These are phyloP conservation scores for Chymomyza procnemis DNA, from an alignment of 2,888 invertebrate genomes.

Conservation along the genomic window DNA sequence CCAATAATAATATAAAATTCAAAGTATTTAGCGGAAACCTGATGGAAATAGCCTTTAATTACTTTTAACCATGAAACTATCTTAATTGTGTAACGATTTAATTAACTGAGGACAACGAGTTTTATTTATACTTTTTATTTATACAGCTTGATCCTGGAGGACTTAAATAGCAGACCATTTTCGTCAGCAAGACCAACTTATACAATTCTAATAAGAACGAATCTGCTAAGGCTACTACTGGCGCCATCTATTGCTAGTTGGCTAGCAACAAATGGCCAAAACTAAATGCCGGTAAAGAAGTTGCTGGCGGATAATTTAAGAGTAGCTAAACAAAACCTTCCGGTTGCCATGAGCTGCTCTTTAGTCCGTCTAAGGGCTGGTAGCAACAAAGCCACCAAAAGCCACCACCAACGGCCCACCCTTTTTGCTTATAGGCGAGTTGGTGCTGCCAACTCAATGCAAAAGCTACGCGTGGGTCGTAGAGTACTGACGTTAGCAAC, in stretches of 20 bases:
- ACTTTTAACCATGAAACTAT: too few relatives aligned
- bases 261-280: constrained; percentile 15
- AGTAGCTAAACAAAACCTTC: constrained; percentile 40
- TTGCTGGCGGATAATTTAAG: constrained; percentile 59
- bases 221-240: neutral
- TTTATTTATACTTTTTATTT: too few relatives aligned
- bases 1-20: too few relatives aligned
- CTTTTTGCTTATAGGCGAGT: neutral
- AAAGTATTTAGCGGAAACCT: too few relatives aligned
- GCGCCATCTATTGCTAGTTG: constrained; percentile 62
- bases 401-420: constrained; percentile 14
- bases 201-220: constrained; percentile 11
- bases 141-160: neutral
- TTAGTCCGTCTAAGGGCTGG: constrained; percentile 33
- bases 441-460: constrained; percentile 49
- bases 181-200: neutral
- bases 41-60: too few relatives aligned
- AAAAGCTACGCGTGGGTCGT: constrained; percentile 8
- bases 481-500: neutral
- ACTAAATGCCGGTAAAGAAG: constrained; percentile 57
- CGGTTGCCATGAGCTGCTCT: constrained; percentile 39
- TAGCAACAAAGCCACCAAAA: neutral
- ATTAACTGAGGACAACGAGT: too few relatives aligned
- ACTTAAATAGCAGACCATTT: neutral
- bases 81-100: too few relatives aligned